These are phyloP conservation scores for Salvator merianae DNA, from an alignment of 2,113 vertebrate genomes.

Conservation along the genomic window DNA sequence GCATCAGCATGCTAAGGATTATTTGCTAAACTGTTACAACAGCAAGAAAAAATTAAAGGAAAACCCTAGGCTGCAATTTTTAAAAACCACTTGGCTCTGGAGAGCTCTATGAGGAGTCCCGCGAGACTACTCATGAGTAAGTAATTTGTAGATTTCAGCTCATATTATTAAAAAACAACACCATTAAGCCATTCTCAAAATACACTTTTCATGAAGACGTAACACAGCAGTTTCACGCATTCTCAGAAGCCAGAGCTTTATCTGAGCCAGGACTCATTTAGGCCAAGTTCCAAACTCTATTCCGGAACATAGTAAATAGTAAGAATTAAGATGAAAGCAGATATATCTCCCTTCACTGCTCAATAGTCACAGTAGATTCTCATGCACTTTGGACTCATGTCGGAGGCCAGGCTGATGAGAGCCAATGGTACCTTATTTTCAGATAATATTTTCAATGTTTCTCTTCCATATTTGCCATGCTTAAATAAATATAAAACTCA, in stretches of 20 bases:
- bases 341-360: no score
- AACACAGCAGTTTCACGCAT: slow-evolving; percentile 15
- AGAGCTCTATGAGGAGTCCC: slow-evolving; percentile 7
- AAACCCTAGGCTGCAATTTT: slow-evolving; percentile 10
- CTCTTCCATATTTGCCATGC: neutral
- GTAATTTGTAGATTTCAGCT: slow-evolving; percentile 14
- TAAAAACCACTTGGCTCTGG: slow-evolving; percentile 19
- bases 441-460: neutral
- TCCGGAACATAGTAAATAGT: neutral
- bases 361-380: neutral
- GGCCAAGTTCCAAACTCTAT: neutral
- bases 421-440: neutral
- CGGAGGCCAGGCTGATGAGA: neutral
- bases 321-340: neutral
- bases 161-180: slow-evolving; percentile 1
- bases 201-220: slow-evolving; percentile 14
- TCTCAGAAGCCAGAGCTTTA: neutral
- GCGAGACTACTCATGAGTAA: slow-evolving; percentile 2
- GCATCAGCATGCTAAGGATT: neutral
- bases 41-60: neutral
- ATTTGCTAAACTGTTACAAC: slow-evolving; percentile 12
- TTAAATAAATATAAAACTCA: neutral
- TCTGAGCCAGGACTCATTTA: neutral
- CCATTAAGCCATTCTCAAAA: slow-evolving; percentile 24
- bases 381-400: neutral